phyloP scores from a whole-genome alignment of 2,797 vertebrate genomes.

The Takifugu ocellatus region DNA sequence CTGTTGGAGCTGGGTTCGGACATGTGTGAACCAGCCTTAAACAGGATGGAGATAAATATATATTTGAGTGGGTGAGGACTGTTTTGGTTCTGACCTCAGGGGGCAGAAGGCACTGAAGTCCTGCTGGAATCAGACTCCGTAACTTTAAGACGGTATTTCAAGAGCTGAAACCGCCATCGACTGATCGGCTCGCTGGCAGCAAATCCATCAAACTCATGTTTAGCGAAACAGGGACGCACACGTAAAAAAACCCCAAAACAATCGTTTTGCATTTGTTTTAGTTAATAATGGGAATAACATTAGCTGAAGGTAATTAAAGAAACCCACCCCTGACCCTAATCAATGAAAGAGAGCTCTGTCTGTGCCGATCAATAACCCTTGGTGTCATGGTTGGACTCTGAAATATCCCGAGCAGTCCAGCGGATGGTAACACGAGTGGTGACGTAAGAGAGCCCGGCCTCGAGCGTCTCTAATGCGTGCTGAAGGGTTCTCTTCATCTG shows the following conservation, averaged over 20 bases:
- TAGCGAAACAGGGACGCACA: not conserved
- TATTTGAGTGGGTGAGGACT: conserved; percentile 28
- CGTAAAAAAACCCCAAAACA: not conserved
- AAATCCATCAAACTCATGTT: not conserved
- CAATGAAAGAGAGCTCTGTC: too few species aligned
- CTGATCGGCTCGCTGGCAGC: not conserved
- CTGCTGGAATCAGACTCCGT: not conserved
- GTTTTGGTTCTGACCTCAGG: conserved; percentile 31
- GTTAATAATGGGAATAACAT: not conserved
- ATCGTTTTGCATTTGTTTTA: not conserved
- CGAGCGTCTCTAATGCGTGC: too few species aligned
- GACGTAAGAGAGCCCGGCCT: too few species aligned
- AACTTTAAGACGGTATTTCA: not conserved
- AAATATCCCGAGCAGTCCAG: too few species aligned
- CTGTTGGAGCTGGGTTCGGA: conserved; percentile 3
- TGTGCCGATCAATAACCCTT: too few species aligned
- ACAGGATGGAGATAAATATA: conserved; percentile 26
- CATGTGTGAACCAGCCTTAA: conserved; percentile 15
- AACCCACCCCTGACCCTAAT: too few species aligned
- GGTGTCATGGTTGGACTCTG: too few species aligned
- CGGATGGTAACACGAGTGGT: too few species aligned
- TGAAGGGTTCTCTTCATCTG: too few species aligned
- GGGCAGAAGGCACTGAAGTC: conserved; percentile 9
- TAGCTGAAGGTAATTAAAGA: not conserved
- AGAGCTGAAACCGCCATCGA: not conserved